Evolutionary conservation across 2,797 vertebrate species (phyloP).

Genomic region (Manis javanica): DNA sequence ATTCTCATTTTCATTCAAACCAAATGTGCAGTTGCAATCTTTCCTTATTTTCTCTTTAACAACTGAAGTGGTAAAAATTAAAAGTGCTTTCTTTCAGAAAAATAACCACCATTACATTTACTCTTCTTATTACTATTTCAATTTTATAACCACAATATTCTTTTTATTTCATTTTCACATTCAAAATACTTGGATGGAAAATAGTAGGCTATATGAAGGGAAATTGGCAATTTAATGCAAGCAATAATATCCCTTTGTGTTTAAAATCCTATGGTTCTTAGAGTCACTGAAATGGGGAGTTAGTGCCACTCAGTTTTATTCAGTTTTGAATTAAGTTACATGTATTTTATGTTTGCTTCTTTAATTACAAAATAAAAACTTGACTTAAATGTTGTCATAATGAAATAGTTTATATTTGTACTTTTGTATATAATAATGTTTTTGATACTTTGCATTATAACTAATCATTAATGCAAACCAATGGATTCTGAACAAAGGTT

Average conservation of each 20-base stretch:
- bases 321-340: neutral
- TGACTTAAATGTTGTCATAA: neutral
- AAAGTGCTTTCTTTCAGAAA: neutral
- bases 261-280: neutral
- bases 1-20: neutral
- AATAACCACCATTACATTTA: neutral
- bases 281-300: neutral
- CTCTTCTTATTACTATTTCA: neutral
- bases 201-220: neutral
- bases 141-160: neutral
- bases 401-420: neutral
- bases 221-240: neutral
- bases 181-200: neutral
- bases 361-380: neutral
- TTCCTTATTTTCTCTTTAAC: neutral
- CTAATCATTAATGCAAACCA: neutral
- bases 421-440: neutral
- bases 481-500: neutral
- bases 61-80: neutral
- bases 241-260: neutral
- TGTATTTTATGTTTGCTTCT: neutral
- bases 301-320: neutral
- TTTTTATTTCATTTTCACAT: neutral
- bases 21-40: neutral
- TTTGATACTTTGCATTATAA: neutral